Evolutionary conservation across 2,797 vertebrate species (phyloP).

Genomic region (Microchirus variegatus): DNA sequence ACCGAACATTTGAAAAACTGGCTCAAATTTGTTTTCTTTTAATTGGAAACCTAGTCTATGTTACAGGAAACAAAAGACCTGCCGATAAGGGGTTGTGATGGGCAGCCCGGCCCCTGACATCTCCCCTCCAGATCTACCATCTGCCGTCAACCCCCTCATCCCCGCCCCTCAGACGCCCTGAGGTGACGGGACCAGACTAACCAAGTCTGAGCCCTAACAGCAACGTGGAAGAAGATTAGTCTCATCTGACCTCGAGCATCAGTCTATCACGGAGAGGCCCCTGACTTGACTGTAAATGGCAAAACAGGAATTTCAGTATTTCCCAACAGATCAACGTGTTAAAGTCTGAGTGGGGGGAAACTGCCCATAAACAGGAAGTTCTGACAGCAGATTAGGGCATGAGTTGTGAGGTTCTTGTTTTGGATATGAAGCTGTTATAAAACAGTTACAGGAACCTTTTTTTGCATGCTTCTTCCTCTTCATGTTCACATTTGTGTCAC

Average conservation of each 20-base stretch:
- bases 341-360: constrained; percentile 30
- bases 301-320: constrained; percentile 41
- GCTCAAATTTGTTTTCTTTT: no score
- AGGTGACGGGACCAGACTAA: constrained; percentile 46
- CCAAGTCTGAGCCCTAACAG: constrained; percentile 61
- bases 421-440: constrained; percentile 13
- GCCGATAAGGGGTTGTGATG: constrained; percentile 21
- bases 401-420: not conserved
- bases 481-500: not conserved
- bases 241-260: constrained; percentile 34
- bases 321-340: constrained; percentile 27
- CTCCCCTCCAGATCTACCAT: constrained; percentile 77
- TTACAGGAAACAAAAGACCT: constrained; percentile 26
- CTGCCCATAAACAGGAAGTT: constrained; percentile 42
- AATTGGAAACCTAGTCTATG: not conserved
- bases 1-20: no score
- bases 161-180: constrained; percentile 10
- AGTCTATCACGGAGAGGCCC: constrained; percentile 6
- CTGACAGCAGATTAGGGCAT: constrained; percentile 10
- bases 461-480: constrained; percentile 10
- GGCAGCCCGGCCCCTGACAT: constrained; percentile 64
- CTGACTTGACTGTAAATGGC: constrained; percentile 7
- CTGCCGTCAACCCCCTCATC: constrained; percentile 75
- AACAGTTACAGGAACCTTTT: constrained; percentile 9
- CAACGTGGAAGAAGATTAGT: constrained; percentile 49